Evolutionary conservation across 2,888 invertebrate genomes (phyloP), one percentile per base, ranked within the genome.

Genomic region (Seira ritae): DNA sequence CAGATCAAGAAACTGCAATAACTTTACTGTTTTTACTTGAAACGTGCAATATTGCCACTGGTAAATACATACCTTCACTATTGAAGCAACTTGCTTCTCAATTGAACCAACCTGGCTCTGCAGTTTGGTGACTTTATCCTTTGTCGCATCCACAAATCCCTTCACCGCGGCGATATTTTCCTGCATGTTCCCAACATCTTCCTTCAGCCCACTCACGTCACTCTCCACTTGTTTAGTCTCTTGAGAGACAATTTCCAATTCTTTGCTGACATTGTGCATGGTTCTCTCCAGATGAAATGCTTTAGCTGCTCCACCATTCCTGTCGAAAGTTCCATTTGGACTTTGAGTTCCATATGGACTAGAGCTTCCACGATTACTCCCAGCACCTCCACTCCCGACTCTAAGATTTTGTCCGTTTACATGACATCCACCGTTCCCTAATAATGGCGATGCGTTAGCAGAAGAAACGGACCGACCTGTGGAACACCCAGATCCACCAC

Each of bases 171-270:
- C 85, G 75, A 88, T 78, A 75, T 86, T 88, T 73, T 87, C 86
- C 68, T 87, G 87, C 8, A 86, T 84, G 67, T 74, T 86, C 20
- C 87, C 88, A 24, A 88, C 85, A 75, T 88, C 88, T 31, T 87
- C 84, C 69, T 85, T 80, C 46, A 88, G 23, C 12, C 78, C 83
- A 37, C 70, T 78, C 19, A 88, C 73, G 42, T 86, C 87, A 20
- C 55, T 74, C 8, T 87, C 86, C 78, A 88, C 23, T 46, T 85
- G 85, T 70, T 85, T 84, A 23, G 80, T 80, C 37, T 88, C 86
- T 20, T 84, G 77, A 8, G 81, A 60, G 12, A 87, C 80, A n/a
- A 83, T 79, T 50, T 85, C 86, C 68, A 87, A 60, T 65, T 87
- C 87, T 31, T 85, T 84, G 55, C 72, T 85, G 17, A 87, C 76